Evolutionary conservation across 2,113 vertebrate species (phyloP).

Genomic region (Loxodonta africana): DNA sequence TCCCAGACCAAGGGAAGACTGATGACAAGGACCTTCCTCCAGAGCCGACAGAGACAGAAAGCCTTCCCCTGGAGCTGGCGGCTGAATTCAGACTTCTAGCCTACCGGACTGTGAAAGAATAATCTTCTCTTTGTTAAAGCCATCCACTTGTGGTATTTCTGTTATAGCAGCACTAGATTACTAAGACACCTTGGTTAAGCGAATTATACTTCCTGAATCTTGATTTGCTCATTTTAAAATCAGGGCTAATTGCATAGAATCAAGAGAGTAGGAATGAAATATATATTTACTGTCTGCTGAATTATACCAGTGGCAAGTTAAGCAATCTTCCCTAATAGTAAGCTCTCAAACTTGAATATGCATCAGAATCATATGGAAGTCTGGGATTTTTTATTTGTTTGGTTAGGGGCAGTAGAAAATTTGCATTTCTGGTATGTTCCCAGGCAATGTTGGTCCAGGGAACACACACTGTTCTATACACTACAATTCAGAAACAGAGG

Average conservation of each 20-base stretch:
- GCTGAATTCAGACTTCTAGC: no score
- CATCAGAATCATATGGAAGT: constrained; percentile 37
- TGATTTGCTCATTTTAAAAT: constrained; percentile 2
- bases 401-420: background rate
- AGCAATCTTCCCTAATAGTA: background rate
- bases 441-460: background rate
- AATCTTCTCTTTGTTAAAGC: no score
- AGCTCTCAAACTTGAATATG: constrained; percentile 11
- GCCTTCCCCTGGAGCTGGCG: no score
- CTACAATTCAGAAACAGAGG: background rate
- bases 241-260: background rate
- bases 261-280: background rate
- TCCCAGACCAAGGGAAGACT: no score
- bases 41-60: no score
- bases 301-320: background rate
- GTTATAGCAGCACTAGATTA: no score
- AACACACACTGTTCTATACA: constrained; percentile 30
- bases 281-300: background rate
- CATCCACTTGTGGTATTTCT: no score
- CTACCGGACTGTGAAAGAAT: no score
- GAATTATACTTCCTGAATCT: background rate
- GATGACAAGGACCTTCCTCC: no score
- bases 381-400: background rate
- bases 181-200: background rate
- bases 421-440: constrained; percentile 22